Percentiles rank a stretch among this genome's conserved stretches.
phyloP scores from a whole-genome alignment of 2,888 invertebrate genomes.

The Odontocolon sp. region DNA sequence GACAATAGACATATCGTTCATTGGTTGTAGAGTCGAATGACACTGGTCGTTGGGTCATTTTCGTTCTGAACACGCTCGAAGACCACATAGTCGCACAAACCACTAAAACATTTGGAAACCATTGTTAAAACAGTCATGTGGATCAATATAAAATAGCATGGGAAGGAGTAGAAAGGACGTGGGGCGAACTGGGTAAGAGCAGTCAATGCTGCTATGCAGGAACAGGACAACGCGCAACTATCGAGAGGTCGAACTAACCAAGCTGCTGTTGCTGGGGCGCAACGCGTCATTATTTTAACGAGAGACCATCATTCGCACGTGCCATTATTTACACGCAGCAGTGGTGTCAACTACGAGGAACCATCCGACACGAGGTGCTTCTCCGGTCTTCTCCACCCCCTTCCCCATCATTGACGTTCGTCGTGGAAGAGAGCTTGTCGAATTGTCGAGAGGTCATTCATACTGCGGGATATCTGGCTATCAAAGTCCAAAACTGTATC shows the following conservation, averaged over 20 bases:
- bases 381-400: not conserved
- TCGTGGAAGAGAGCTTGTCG: conserved; percentile 55
- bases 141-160: not conserved
- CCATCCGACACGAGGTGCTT: conserved; percentile 60
- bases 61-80: too few relatives aligned
- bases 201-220: conserved; percentile 10
- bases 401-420: conserved; percentile 35
- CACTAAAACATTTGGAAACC: too few relatives aligned
- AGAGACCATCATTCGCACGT: conserved; percentile 65
- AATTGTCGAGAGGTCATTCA: conserved; percentile 54
- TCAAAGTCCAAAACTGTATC: too few relatives aligned
- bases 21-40: conserved; percentile 35
- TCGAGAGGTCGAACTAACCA: conserved; percentile 38
- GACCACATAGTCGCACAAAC: too few relatives aligned
- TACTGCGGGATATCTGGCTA: conserved; percentile 50
- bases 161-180: not conserved
- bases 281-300: conserved; percentile 64
- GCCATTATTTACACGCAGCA: conserved; percentile 67
- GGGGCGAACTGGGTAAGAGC: conserved; percentile 33
- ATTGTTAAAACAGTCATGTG: too few relatives aligned
- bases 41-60: too few relatives aligned
- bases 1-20: conserved; percentile 59
- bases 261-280: conserved; percentile 18
- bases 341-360: conserved; percentile 62
- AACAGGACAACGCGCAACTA: not conserved